Conservation (phyloP, 1,140 invertebrate species). For the Drosophila teissieri region DNA sequence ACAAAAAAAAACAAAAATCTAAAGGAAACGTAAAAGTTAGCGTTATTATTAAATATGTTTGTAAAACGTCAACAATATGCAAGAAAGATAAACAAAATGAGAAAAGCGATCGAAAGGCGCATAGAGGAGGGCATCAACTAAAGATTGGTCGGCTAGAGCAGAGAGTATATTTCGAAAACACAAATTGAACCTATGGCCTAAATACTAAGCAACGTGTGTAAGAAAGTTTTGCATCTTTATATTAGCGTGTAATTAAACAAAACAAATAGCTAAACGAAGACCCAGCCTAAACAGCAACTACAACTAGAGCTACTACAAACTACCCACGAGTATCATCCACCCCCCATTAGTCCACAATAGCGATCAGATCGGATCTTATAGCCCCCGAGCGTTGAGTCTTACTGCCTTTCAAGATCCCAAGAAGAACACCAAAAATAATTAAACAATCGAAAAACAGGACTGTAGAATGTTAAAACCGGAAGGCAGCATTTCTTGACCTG, state of each 20-base stretch:
- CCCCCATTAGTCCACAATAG: slow-evolving; percentile 12
- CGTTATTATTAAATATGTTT: slow-evolving; percentile 76
- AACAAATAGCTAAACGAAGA: slow-evolving; percentile 43
- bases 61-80: slow-evolving; percentile 57
- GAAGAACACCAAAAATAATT: slow-evolving; percentile 11
- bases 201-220: slow-evolving; percentile 74
- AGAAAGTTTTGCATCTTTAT: slow-evolving; percentile 82
- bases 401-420: slow-evolving; percentile 22
- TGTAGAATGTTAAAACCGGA: slow-evolving; percentile 1
- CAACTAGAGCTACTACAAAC: slow-evolving; percentile 35
- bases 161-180: slow-evolving; percentile 31
- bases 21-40: slow-evolving; percentile 51
- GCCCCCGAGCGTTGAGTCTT: slow-evolving; percentile 2
- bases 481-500: background rate
- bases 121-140: slow-evolving; percentile 49
- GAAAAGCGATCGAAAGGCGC: slow-evolving; percentile 5
- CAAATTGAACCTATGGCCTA: slow-evolving; percentile 63
- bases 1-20: slow-evolving; percentile 34
- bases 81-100: background rate
- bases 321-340: slow-evolving; percentile 20
- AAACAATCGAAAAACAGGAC: slow-evolving; percentile 13
- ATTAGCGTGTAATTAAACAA: slow-evolving; percentile 74
- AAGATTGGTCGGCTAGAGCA: slow-evolving; percentile 22
- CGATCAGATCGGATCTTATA: slow-evolving; percentile 4
- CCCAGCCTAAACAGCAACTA: slow-evolving; percentile 37